Evolutionary conservation across 2,797 vertebrate species (phyloP), one percentile per base, ranked within the genome.

Genomic region (Champsocephalus esox): DNA sequence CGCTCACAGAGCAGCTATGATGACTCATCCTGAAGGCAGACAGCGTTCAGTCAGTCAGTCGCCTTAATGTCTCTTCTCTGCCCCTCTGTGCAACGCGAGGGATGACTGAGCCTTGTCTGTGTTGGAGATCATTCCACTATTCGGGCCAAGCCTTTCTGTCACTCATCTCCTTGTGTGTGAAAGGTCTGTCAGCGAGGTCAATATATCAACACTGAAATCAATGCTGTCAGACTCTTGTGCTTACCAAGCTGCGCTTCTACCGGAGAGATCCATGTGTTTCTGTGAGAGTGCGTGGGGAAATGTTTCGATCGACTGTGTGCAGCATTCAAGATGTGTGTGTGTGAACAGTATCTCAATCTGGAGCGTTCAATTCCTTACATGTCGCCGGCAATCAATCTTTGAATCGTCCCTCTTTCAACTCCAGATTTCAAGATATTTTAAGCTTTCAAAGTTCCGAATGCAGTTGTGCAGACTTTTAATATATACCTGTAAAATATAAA

Each of bases 31-130:
- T 75, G 78, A 87, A 89, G 86, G 83, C 90, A 88, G 90, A 91
- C 90, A 92, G 86, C 48, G 87, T 89, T 93, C 90, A 92, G 89
- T 90, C 92, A 93, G 89, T 91, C 88, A 91, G 84, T 80, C 70
- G 91, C 92, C 92, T 94, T 93, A 93, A 91, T 75, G 87, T 88
- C 75, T 91, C 84, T 75, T 87, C 86, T 88, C 87, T 91, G 86
- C 86, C 90, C 91, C 87, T 90, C 89, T 87, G 86, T 87, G 80
- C 83, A 54, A 71, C 74, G 87, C 66, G 83, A 91, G 91, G 89
- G 90, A 90, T 90, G 91, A 92, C 90, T 92, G 91, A 92, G 87
- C 87, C 77, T 82, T 92, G 92, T 93, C 92, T 92, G 90, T 91
- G 84, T 72, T 81, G 86, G 85, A 90, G 77, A 84, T 91, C 89